These are phyloP conservation scores for Calosoma granatense DNA, from an alignment of 1,140 invertebrate species.

Conservation along the genomic window DNA sequence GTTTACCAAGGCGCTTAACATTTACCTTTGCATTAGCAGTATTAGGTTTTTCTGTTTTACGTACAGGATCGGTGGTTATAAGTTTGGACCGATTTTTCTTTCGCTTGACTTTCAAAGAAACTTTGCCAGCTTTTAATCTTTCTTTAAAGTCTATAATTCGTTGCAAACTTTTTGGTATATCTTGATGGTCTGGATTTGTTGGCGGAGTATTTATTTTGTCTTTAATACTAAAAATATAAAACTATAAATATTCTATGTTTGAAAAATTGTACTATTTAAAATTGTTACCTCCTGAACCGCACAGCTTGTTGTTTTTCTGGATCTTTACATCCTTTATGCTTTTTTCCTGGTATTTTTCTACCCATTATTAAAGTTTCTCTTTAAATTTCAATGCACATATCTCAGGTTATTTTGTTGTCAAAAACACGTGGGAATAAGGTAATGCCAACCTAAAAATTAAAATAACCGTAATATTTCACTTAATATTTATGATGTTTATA, in stretches of 20 bases:
- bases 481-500: too few relatives aligned
- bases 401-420: neutral
- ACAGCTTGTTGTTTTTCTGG: slow-evolving; percentile 49
- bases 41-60: slow-evolving; percentile 1
- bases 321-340: slow-evolving; percentile 59
- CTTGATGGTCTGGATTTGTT: slow-evolving; percentile 49
- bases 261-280: slow-evolving; percentile 12
- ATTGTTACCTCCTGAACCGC: slow-evolving; percentile 42
- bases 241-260: slow-evolving; percentile 15
- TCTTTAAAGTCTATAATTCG: slow-evolving; percentile 47
- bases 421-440: neutral
- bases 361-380: slow-evolving; percentile 40
- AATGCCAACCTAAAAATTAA: neutral
- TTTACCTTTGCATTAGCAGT: slow-evolving; percentile 1
- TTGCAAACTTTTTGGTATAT: slow-evolving; percentile 50
- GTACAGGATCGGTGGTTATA: slow-evolving; percentile 15
- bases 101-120: slow-evolving; percentile 28
- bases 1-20: slow-evolving; percentile 27
- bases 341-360: slow-evolving; percentile 61
- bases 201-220: slow-evolving; percentile 57
- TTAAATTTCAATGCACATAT: neutral
- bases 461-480: too few relatives aligned
- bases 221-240: slow-evolving; percentile 44
- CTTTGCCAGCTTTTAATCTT: slow-evolving; percentile 31
- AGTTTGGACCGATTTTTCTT: slow-evolving; percentile 18